These are phyloP conservation scores for Clarias gariepinus DNA, from an alignment of 2,113 vertebrate species.

Conservation along the genomic window DNA sequence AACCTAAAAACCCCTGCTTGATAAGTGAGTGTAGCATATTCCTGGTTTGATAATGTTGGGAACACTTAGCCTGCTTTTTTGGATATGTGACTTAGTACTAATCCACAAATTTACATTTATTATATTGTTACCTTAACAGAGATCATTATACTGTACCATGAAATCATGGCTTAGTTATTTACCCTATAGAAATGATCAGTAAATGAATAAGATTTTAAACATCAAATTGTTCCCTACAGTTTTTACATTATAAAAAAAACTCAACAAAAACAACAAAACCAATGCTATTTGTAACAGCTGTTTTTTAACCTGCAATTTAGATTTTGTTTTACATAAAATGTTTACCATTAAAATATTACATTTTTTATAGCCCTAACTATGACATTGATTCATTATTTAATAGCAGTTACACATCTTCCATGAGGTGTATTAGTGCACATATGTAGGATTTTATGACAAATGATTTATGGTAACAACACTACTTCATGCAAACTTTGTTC, in stretches of 20 bases:
- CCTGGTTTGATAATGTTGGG: neutral
- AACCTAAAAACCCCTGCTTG: neutral
- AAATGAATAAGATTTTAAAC: neutral
- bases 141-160: neutral
- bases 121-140: neutral
- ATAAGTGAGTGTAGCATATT: neutral
- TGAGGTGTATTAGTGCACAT: neutral
- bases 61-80: neutral
- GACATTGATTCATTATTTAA: neutral
- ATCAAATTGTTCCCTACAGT: neutral
- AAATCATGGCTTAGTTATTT: neutral
- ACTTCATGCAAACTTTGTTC: neutral
- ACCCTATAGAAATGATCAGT: neutral
- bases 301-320: too few relatives aligned
- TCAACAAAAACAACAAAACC: neutral
- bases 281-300: neutral
- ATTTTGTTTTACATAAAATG: neutral
- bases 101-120: neutral
- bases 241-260: neutral
- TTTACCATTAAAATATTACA: neutral
- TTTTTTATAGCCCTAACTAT: neutral
- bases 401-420: neutral
- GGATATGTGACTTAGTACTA: neutral
- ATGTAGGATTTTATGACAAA: neutral
- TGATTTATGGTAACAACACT: constrained; percentile 16